These are phyloP conservation scores for Ashinkailepas kermadecensis DNA, from an alignment of 2,888 invertebrate genomes.

Conservation along the genomic window DNA sequence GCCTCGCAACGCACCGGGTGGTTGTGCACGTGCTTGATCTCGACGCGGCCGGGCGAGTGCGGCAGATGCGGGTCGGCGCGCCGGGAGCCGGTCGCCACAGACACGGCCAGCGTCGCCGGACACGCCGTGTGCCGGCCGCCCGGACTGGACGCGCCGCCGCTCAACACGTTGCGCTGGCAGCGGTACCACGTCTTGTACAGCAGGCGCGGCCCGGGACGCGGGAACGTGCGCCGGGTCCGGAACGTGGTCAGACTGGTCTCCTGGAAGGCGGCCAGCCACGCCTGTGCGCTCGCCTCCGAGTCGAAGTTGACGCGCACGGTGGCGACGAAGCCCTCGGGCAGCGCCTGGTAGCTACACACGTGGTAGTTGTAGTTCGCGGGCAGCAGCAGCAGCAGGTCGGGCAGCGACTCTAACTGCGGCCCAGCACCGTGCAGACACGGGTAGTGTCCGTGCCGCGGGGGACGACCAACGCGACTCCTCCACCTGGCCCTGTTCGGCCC, in stretches of 20 bases:
- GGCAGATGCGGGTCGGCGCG: slow-evolving; percentile 12
- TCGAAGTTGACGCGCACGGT: slow-evolving; percentile 66
- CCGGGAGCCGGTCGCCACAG: slow-evolving; percentile 37
- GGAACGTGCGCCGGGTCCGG: slow-evolving; percentile 51
- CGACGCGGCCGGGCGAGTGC: neutral
- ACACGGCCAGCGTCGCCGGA: slow-evolving; percentile 6
- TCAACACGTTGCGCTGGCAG: slow-evolving; percentile 25
- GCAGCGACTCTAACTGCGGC: neutral
- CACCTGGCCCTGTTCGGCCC: neutral
- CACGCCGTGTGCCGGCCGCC: slow-evolving; percentile 5
- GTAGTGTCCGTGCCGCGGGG: neutral
- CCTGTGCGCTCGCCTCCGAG: slow-evolving; percentile 76
- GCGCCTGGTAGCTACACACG: neutral
- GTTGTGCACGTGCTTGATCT: slow-evolving; percentile 10
- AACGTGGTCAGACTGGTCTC: slow-evolving; percentile 63
- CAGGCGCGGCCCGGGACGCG: slow-evolving; percentile 26
- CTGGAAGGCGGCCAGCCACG: slow-evolving; percentile 84
- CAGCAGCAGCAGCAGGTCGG: neutral
- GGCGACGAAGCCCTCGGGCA: slow-evolving; percentile 51
- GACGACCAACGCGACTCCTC: neutral
- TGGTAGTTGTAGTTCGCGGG: neutral
- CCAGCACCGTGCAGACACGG: neutral
- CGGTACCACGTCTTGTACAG: slow-evolving; percentile 29
- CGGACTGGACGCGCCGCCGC: neutral
- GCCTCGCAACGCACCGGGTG: slow-evolving; percentile 2